Percentiles rank a stretch among this genome's conserved stretches.
Conservation (phyloP, 2,113 vertebrate species). For the Leptodactylus fuscus region DNA sequence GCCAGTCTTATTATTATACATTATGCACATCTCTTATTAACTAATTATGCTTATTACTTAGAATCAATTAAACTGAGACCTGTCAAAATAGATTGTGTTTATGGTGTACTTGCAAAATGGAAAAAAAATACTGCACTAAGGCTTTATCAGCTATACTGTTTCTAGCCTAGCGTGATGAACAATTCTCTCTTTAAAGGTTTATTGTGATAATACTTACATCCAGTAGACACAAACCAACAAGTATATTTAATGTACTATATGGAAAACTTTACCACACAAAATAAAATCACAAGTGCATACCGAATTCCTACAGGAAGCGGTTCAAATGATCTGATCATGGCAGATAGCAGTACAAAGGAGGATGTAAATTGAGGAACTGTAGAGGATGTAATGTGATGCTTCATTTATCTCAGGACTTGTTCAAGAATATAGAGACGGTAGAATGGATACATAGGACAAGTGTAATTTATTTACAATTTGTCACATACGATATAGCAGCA, state of each 20-base stretch:
- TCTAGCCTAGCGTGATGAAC: too few relatives aligned
- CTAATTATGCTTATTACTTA: neutral
- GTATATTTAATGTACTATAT: neutral
- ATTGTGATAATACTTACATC: too few relatives aligned
- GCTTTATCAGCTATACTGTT: too few relatives aligned
- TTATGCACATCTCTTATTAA: neutral
- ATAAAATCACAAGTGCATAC: conserved; percentile 12
- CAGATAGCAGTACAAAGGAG: conserved; percentile 2
- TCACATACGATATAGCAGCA: neutral
- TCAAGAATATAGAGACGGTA: conserved; percentile 14
- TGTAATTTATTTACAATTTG: conserved; percentile 29
- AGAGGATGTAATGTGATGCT: conserved; percentile 23
- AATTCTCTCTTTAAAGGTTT: too few relatives aligned
- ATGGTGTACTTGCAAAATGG: too few relatives aligned
- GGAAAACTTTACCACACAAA: neutral
- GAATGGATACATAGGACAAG: conserved; percentile 10
- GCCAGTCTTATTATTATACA: neutral
- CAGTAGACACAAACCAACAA: neutral
- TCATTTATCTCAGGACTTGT: conserved; percentile 20
- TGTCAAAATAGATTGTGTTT: neutral
- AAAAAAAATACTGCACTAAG: too few relatives aligned
- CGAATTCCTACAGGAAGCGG: conserved; percentile 7
- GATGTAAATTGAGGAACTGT: conserved; percentile 16
- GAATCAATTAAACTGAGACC: neutral
- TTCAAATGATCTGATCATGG: conserved; percentile 14